Percentiles rank a stretch among this genome's conserved stretches.
phyloP scores from a whole-genome alignment of 2,797 vertebrate species.

The Amphiprion clarkii region DNA sequence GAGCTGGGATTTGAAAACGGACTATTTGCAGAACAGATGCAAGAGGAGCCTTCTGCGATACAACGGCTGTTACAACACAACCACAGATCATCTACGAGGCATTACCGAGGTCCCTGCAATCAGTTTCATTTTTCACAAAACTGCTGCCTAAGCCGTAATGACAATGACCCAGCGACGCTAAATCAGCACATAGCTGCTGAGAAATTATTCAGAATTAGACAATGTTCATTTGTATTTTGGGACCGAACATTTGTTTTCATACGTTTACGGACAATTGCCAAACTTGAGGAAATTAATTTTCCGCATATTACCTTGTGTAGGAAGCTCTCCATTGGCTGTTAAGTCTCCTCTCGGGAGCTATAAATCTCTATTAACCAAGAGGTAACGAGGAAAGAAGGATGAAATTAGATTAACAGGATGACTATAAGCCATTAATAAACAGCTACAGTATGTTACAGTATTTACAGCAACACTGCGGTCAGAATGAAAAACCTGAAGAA shows the following conservation, averaged over 20 bases:
- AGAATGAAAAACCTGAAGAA: conserved; percentile 16
- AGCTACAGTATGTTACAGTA: conserved; percentile 38
- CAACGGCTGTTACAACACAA: conserved; percentile 76
- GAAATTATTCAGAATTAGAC: conserved; percentile 8
- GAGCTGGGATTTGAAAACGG: conserved; percentile 24
- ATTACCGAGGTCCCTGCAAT: conserved; percentile 10
- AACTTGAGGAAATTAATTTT: conserved; percentile 47
- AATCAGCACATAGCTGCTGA: background rate
- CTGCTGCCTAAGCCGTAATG: background rate
- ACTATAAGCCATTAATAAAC: conserved; percentile 30
- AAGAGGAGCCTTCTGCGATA: conserved; percentile 25
- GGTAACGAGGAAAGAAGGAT: conserved; percentile 32
- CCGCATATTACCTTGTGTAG: conserved; percentile 27
- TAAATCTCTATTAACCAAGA: conserved; percentile 61
- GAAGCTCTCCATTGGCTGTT: conserved; percentile 27
- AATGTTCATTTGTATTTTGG: conserved; percentile 5
- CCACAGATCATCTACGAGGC: conserved; percentile 20
- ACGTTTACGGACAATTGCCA: conserved; percentile 42
- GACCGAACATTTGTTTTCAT: conserved; percentile 40
- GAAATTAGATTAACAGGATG: conserved; percentile 45
- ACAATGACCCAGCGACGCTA: background rate
- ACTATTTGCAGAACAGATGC: conserved; percentile 37
- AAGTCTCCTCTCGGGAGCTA: conserved; percentile 45
- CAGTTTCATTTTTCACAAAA: background rate
- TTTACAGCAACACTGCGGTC: conserved; percentile 53